Evolutionary conservation across 2,888 invertebrate genomes (phyloP).

Genomic region (Gastracanthus pulcherrimus): DNA sequence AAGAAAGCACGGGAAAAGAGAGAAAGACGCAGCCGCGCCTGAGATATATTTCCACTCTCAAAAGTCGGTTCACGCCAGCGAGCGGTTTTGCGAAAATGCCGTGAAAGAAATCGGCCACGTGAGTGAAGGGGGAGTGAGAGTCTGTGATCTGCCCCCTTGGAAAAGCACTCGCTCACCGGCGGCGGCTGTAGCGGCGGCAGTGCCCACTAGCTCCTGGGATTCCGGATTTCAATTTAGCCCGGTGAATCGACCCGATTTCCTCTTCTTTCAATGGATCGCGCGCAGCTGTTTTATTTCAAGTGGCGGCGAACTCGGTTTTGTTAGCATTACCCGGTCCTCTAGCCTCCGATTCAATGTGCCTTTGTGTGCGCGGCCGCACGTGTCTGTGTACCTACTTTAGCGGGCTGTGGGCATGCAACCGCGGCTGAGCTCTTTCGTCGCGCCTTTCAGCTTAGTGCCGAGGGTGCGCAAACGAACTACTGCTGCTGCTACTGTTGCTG

Average conservation of each 20-base stretch:
- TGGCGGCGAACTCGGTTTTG: conserved; percentile 8
- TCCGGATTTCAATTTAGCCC: conserved; percentile 31
- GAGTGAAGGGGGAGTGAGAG: not conserved
- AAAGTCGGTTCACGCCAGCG: too few relatives aligned
- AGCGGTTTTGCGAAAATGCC: not conserved
- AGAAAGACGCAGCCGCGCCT: not conserved
- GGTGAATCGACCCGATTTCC: conserved; percentile 17
- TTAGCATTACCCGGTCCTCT: not conserved
- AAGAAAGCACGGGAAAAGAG: not conserved
- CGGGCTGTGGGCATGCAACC: not conserved
- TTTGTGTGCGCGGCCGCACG: not conserved
- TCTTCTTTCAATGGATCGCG: not conserved
- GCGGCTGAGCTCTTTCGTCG: not conserved
- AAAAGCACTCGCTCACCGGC: conserved; percentile 15
- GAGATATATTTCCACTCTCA: conserved; percentile 10
- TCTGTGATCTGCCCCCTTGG: conserved; percentile 8
- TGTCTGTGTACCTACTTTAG: not conserved
- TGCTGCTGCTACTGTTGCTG: not conserved
- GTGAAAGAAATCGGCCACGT: not conserved
- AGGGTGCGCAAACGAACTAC: not conserved
- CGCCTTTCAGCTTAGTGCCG: not conserved
- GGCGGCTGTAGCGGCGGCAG: too few relatives aligned
- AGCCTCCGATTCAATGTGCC: not conserved
- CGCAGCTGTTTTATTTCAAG: conserved; percentile 14
- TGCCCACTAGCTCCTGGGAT: not conserved